Evolutionary conservation across 2,888 invertebrate species (phyloP).

Genomic region (Parelbella ahira): DNA sequence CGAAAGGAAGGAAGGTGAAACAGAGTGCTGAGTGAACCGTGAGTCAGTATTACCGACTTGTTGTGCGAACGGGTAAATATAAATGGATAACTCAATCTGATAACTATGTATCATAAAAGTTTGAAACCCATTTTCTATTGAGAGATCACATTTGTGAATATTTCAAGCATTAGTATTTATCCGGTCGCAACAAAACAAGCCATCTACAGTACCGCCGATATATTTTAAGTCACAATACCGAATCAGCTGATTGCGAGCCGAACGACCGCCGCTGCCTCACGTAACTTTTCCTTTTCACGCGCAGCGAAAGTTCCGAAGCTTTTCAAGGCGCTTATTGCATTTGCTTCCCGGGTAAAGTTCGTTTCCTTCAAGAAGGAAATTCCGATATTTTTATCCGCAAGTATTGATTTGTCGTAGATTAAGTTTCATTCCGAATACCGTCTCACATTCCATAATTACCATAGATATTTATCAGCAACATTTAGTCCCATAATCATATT

Average conservation of each 20-base stretch:
- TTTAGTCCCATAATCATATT: too few relatives aligned
- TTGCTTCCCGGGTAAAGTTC: constrained; percentile 42
- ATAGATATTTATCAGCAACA: too few relatives aligned
- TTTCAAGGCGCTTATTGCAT: constrained; percentile 32
- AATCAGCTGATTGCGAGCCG: constrained; percentile 26
- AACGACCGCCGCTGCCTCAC: constrained; percentile 32
- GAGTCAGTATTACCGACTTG: constrained; percentile 38
- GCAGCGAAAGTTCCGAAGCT: constrained; percentile 32
- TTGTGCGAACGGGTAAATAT: constrained; percentile 15
- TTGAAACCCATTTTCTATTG: too few relatives aligned
- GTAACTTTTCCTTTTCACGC: constrained; percentile 34
- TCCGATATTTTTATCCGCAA: constrained; percentile 20
- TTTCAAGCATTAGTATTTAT: too few relatives aligned
- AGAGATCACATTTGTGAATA: too few relatives aligned
- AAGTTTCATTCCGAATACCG: constrained; percentile 1
- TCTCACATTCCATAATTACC: constrained; percentile 1
- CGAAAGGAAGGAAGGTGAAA: constrained; percentile 71
- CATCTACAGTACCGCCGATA: constrained; percentile 33
- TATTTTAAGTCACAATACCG: constrained; percentile 29
- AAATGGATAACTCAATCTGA: too few relatives aligned
- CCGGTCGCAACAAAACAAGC: constrained; percentile 11
- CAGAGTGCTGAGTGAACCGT: constrained; percentile 56
- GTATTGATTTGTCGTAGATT: constrained; percentile 21
- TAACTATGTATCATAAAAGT: too few relatives aligned
- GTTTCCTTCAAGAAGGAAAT: constrained; percentile 55